These are phyloP conservation scores for Griposia aprilina DNA, from an alignment of 2,888 invertebrate species.

Conservation along the genomic window DNA sequence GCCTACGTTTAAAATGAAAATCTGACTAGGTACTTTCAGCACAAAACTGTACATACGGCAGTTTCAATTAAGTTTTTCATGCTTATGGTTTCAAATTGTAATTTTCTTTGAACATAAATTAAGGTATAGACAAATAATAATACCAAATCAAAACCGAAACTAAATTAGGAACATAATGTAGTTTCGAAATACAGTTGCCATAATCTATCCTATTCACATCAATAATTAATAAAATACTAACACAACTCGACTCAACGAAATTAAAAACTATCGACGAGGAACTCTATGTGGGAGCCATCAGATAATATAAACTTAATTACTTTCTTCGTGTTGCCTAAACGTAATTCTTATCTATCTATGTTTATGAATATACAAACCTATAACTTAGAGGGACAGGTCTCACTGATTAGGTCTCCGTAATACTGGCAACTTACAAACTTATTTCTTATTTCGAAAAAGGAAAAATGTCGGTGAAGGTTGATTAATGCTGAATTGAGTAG, in stretches of 20 bases:
- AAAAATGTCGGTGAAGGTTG: constrained; percentile 31
- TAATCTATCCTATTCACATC: constrained; percentile 8
- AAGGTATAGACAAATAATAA: background rate
- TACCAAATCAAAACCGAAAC: background rate
- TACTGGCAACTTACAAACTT: constrained; percentile 55
- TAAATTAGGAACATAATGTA: background rate
- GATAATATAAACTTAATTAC: constrained; percentile 76
- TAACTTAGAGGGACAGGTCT: constrained; percentile 84
- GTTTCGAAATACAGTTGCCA: background rate
- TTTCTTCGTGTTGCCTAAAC: constrained; percentile 77
- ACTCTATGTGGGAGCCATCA: constrained; percentile 62
- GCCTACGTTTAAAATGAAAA: background rate
- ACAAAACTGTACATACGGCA: background rate
- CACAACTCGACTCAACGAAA: constrained; percentile 40
- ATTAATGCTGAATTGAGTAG: constrained; percentile 60
- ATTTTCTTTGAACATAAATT: background rate
- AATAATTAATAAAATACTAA: constrained; percentile 3
- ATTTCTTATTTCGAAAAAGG: constrained; percentile 28
- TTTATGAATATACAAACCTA: constrained; percentile 80
- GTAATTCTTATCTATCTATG: constrained; percentile 79
- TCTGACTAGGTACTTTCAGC: background rate
- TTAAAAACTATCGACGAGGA: constrained; percentile 42
- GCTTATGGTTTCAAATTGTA: background rate
- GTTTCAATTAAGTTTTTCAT: background rate
- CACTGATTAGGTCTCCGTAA: constrained; percentile 85